phyloP scores from a whole-genome alignment of 2,888 invertebrate species.

The Abrostola triplasia region DNA sequence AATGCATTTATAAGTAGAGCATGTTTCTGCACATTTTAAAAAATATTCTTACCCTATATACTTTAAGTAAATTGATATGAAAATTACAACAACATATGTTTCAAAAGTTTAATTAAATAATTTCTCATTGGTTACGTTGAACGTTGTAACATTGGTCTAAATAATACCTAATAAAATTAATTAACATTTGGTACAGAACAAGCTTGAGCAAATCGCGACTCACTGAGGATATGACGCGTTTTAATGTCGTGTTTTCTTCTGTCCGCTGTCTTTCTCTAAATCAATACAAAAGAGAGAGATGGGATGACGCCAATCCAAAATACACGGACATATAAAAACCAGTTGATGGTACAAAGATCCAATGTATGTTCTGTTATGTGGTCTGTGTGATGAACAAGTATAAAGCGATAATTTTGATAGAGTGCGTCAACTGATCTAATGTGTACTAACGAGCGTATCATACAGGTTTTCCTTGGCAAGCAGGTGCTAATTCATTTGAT shows the following conservation, averaged over 20 bases:
- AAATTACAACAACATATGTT: background rate
- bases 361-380: slow-evolving; percentile 1
- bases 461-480: slow-evolving; percentile 30
- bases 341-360: slow-evolving; percentile 8
- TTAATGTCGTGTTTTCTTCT: slow-evolving; percentile 27
- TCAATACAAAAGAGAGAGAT: slow-evolving; percentile 11
- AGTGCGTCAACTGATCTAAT: slow-evolving; percentile 7
- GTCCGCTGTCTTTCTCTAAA: slow-evolving; percentile 7
- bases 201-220: slow-evolving; percentile 20
- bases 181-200: slow-evolving; percentile 43
- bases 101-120: background rate
- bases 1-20: no score
- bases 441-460: slow-evolving; percentile 5
- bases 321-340: slow-evolving; percentile 9
- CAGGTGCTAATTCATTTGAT: slow-evolving; percentile 23
- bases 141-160: slow-evolving; percentile 8
- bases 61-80: background rate
- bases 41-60: background rate
- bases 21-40: no score
- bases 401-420: slow-evolving; percentile 6
- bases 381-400: slow-evolving; percentile 13
- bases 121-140: slow-evolving; percentile 2
- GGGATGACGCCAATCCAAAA: slow-evolving; percentile 6
- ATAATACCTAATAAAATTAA: slow-evolving; percentile 37
- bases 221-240: slow-evolving; percentile 45